Conservation (phyloP, 2,888 invertebrate species). For the Cyclophora punctaria region DNA sequence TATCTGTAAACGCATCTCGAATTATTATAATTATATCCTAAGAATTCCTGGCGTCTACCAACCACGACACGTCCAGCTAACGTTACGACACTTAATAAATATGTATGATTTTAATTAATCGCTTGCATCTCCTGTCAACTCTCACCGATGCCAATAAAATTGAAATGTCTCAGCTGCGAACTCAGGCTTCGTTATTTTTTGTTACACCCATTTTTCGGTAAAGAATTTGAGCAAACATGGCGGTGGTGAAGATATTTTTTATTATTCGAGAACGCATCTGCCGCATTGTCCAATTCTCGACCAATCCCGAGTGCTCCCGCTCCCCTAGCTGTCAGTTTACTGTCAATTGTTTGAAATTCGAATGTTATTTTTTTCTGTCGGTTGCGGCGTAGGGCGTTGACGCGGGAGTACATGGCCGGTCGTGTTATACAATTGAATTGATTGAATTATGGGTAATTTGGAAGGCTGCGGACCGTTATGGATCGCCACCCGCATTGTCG, state of each 20-base stretch:
- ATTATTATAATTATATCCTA: conserved; percentile 11
- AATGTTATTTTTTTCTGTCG: conserved; percentile 57
- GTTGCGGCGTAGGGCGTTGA: conserved; percentile 57
- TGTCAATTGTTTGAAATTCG: conserved; percentile 59
- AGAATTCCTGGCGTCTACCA: conserved; percentile 14
- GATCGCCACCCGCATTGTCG: conserved; percentile 65
- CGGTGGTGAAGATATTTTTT: conserved; percentile 48
- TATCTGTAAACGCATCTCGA: conserved; percentile 7
- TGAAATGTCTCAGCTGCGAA: conserved; percentile 55
- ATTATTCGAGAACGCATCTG: conserved; percentile 60
- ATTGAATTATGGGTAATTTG: conserved; percentile 70
- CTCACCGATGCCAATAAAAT: conserved; percentile 39
- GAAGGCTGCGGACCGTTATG: conserved; percentile 49
- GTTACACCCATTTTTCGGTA: conserved; percentile 46
- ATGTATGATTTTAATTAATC: conserved; percentile 28
- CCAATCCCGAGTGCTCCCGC: conserved; percentile 60
- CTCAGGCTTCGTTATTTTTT: conserved; percentile 23
- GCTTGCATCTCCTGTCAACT: conserved; percentile 52
- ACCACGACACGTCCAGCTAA: conserved; percentile 11
- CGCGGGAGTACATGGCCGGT: conserved; percentile 57
- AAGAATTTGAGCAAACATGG: conserved; percentile 67
- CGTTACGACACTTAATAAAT: conserved; percentile 14
- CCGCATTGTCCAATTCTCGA: conserved; percentile 66
- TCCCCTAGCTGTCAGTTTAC: conserved; percentile 71
- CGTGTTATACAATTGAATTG: conserved; percentile 68